These are phyloP conservation scores for Nibea albiflora DNA, from an alignment of 2,113 vertebrate genomes.

Conservation along the genomic window DNA sequence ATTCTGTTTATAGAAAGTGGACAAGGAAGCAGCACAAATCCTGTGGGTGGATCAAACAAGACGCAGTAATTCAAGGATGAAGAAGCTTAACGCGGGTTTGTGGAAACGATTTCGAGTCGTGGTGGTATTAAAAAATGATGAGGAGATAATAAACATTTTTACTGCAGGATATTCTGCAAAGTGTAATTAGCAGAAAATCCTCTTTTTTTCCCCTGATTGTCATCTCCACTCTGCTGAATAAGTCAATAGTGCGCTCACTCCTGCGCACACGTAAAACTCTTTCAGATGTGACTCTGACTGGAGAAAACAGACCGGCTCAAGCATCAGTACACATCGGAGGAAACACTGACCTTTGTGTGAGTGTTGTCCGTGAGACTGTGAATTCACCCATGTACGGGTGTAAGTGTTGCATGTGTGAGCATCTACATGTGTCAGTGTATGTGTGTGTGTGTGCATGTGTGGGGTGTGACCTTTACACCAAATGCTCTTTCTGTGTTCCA, in stretches of 20 bases:
- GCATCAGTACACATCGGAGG: conserved; percentile 27
- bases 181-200: background rate
- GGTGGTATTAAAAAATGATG: background rate
- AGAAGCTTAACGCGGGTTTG: background rate
- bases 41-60: background rate
- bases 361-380: conserved; percentile 1
- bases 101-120: background rate
- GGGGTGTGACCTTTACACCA: conserved; percentile 59
- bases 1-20: background rate
- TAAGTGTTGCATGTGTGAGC: background rate
- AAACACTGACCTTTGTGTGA: conserved; percentile 60
- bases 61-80: background rate
- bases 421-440: background rate
- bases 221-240: conserved; percentile 2
- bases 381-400: background rate
- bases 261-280: background rate
- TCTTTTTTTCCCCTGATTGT: conserved; percentile 4
- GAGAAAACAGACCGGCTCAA: background rate
- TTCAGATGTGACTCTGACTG: background rate
- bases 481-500: conserved; percentile 34
- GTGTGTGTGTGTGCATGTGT: conserved; percentile 5
- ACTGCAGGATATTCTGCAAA: background rate
- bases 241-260: background rate
- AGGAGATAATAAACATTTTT: conserved; percentile 2
- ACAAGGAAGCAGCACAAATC: background rate